A percentile compares a stretch with the other conserved stretches of the same genome.
Evolutionary conservation across 2,797 vertebrate species (phyloP).

Genomic region (Anabas testudineus): DNA sequence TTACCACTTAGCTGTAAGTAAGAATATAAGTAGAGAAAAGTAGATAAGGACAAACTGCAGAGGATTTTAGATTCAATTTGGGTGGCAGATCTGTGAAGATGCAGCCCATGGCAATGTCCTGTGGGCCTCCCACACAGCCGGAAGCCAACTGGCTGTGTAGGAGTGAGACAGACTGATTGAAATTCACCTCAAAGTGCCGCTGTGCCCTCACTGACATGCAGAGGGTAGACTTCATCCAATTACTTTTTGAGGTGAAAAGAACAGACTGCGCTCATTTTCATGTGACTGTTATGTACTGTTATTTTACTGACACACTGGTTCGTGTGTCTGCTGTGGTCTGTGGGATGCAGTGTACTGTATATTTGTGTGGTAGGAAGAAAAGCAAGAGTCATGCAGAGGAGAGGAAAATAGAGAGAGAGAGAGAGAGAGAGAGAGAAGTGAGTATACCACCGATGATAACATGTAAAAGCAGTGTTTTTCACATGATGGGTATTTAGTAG

Average conservation of each 20-base stretch:
- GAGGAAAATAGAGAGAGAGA: conserved; percentile 5
- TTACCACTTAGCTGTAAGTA: no score
- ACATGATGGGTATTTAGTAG: not conserved
- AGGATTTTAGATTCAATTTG: conserved; percentile 66
- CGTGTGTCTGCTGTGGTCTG: conserved; percentile 23
- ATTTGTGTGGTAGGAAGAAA: conserved; percentile 14
- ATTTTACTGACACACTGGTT: conserved; percentile 25
- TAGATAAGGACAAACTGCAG: conserved; percentile 48
- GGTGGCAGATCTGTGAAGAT: conserved; percentile 71
- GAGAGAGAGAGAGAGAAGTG: conserved; percentile 9
- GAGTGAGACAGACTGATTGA: conserved; percentile 77
- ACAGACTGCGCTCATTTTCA: conserved; percentile 42
- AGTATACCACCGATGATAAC: not conserved
- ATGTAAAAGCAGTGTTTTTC: not conserved
- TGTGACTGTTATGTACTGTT: conserved; percentile 28
- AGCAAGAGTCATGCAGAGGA: conserved; percentile 6
- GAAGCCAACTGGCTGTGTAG: conserved; percentile 71
- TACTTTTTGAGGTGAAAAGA: conserved; percentile 58
- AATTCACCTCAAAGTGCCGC: conserved; percentile 67
- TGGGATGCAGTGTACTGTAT: conserved; percentile 2
- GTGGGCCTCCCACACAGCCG: conserved; percentile 78
- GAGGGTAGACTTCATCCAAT: conserved; percentile 55
- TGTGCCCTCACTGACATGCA: conserved; percentile 65
- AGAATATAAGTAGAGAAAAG: conserved; percentile 17
- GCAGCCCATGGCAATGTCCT: conserved; percentile 71